phyloP scores from a whole-genome alignment of 2,113 vertebrate genomes.

The Plotosus lineatus region DNA sequence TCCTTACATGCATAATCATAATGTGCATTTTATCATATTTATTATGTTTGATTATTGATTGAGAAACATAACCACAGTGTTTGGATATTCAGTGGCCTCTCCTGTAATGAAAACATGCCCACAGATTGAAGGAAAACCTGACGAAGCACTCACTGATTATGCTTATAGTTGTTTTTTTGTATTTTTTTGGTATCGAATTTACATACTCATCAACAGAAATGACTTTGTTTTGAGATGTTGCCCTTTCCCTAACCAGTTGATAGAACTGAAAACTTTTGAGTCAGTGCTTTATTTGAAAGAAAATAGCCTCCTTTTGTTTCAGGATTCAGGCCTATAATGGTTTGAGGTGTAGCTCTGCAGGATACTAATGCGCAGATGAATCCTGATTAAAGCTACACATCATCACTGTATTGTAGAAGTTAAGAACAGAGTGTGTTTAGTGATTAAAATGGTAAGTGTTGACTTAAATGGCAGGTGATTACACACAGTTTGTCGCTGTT shows the following conservation, averaged over 20 bases:
- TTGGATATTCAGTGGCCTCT: neutral
- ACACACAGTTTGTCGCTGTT: neutral
- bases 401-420: neutral
- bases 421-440: slow-evolving; percentile 1
- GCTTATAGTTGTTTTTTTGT: neutral
- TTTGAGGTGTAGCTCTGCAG: neutral
- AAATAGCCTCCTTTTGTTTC: neutral
- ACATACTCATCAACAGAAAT: no score
- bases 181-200: no score
- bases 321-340: neutral
- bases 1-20: neutral
- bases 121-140: neutral
- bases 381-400: neutral
- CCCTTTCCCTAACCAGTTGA: no score
- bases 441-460: slow-evolving; percentile 19
- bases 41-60: neutral
- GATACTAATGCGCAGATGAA: slow-evolving; percentile 4
- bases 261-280: neutral
- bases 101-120: neutral
- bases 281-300: neutral
- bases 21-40: neutral
- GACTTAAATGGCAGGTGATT: slow-evolving; percentile 29
- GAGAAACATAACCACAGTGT: neutral
- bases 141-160: neutral
- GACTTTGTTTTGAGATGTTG: no score